A percentile compares a stretch with the other conserved stretches of the same genome.
These are phyloP conservation scores for Brachypterus glaber DNA, from an alignment of 2,888 invertebrate species.

Conservation along the genomic window DNA sequence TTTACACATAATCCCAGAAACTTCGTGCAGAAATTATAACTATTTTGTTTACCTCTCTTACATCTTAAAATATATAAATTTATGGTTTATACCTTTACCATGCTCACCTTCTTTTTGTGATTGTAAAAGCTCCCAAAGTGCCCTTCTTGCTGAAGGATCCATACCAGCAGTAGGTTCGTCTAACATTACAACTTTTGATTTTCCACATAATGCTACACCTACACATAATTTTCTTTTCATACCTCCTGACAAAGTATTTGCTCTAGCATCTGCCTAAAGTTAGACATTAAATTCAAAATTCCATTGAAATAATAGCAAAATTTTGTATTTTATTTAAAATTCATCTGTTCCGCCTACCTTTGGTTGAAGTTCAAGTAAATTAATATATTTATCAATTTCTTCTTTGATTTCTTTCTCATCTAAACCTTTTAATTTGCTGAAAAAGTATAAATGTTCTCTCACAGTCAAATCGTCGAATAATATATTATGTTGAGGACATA, in stretches of 20 bases:
- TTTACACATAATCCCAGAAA: no score
- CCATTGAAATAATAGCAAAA: no score
- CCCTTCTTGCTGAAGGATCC: constrained; percentile 69
- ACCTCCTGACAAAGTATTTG: constrained; percentile 56
- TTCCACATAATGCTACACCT: constrained; percentile 60
- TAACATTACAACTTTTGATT: constrained; percentile 54
- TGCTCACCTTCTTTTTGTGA: constrained; percentile 47
- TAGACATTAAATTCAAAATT: no score
- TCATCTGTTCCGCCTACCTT: constrained; percentile 11
- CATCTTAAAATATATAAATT: not conserved
- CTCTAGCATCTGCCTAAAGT: constrained; percentile 36
- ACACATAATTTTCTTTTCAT: constrained; percentile 63
- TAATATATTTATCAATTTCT: constrained; percentile 17
- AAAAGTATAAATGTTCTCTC: constrained; percentile 67
- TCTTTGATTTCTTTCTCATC: constrained; percentile 11
- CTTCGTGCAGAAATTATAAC: no score
- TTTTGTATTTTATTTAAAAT: no score
- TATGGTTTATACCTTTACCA: not conserved
- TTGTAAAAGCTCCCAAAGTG: constrained; percentile 68
- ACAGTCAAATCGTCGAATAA: constrained; percentile 69
- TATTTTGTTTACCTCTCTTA: no score
- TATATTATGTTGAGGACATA: constrained; percentile 73
- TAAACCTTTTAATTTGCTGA: constrained; percentile 54
- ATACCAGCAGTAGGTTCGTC: constrained; percentile 71
- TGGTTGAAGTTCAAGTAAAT: constrained; percentile 16